phyloP scores from a whole-genome alignment of 2,888 invertebrate genomes.

The Portevinia maculata region DNA sequence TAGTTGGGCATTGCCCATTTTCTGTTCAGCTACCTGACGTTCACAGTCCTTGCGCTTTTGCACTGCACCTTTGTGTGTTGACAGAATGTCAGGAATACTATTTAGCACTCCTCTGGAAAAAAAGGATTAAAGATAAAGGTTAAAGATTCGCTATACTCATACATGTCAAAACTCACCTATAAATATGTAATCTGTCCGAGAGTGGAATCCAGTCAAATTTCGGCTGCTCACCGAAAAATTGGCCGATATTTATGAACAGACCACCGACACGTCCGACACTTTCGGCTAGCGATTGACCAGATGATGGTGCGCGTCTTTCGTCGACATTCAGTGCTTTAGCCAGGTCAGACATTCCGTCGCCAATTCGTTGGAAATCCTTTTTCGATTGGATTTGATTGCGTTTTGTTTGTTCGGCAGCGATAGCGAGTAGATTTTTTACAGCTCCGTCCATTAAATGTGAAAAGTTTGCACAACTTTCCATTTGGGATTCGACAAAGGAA shows the following conservation, averaged over 20 bases:
- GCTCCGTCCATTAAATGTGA: slow-evolving; percentile 93
- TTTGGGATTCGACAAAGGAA: slow-evolving; percentile 90
- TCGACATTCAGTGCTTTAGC: slow-evolving; percentile 93
- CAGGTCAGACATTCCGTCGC: slow-evolving; percentile 92
- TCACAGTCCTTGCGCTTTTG: slow-evolving; percentile 96
- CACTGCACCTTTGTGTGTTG: slow-evolving; percentile 94
- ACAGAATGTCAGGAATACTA: slow-evolving; percentile 94
- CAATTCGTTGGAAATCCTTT: slow-evolving; percentile 95
- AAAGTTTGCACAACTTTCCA: slow-evolving; percentile 92
- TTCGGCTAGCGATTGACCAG: slow-evolving; percentile 88
- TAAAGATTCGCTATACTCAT: too few species aligned
- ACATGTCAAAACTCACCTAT: slow-evolving; percentile 85
- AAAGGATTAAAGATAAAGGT: background rate
- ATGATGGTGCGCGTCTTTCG: slow-evolving; percentile 85
- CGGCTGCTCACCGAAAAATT: slow-evolving; percentile 94
- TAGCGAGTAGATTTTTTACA: slow-evolving; percentile 91
- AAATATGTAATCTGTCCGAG: slow-evolving; percentile 95
- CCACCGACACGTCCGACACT: slow-evolving; percentile 94
- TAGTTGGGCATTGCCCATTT: slow-evolving; percentile 91
- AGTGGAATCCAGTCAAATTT: slow-evolving; percentile 95
- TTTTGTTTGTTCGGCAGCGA: slow-evolving; percentile 93
- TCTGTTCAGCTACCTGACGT: slow-evolving; percentile 89
- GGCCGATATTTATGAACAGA: slow-evolving; percentile 94
- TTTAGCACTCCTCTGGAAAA: slow-evolving; percentile 90
- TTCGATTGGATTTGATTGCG: slow-evolving; percentile 87